Evolutionary conservation across 2,888 invertebrate species (phyloP), one percentile per base, ranked within the genome.

Genomic region (Chrysotoxum bicinctum): DNA sequence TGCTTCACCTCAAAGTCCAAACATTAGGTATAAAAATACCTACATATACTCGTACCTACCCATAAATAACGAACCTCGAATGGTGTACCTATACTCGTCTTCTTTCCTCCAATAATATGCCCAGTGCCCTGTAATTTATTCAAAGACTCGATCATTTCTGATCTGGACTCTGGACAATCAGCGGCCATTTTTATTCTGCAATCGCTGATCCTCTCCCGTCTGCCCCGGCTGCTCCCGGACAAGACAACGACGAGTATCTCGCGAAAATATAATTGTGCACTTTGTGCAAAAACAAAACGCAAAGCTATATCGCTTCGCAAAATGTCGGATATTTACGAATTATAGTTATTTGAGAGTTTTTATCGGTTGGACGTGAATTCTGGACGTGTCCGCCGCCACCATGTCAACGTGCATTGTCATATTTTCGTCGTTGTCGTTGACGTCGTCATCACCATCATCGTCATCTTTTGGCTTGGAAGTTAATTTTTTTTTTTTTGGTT

Each of bases 301-400:
- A 69, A 43, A 58, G 48, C 54, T 43, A 74, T 75, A 73, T 75
- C 66, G 54, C 75, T 80, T 80, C 85, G 85, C 85, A 85, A 85
- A 85, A 85, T 85, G 85, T 85, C 85, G 72, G 85, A 85, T 81
- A 81, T 85, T 85, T 85, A 81, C 85, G 85, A 77, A 85, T 85
- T 81, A 85, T 85, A 81, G 85, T 85, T 85, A 85, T 85, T 85
- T 85, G 85, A 85, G 85, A 77, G 72, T 72, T 85, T 85, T 85
- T 85, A 85, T 85, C 85, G 80, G 80, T 76, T 85, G 85, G 85
- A 85, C 85, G 85, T 85, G 85, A 81, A 69, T 73, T 85, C 69
- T 81, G 85, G 69, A 85, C 85, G 81, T 85, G 81, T 76, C 76
- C 81, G 70, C 66, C 69, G 54, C 85, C 85, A 73, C 81, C 85